These are phyloP conservation scores for Rhynchotus rufescens DNA, from an alignment of 2,797 vertebrate species.

Conservation along the genomic window DNA sequence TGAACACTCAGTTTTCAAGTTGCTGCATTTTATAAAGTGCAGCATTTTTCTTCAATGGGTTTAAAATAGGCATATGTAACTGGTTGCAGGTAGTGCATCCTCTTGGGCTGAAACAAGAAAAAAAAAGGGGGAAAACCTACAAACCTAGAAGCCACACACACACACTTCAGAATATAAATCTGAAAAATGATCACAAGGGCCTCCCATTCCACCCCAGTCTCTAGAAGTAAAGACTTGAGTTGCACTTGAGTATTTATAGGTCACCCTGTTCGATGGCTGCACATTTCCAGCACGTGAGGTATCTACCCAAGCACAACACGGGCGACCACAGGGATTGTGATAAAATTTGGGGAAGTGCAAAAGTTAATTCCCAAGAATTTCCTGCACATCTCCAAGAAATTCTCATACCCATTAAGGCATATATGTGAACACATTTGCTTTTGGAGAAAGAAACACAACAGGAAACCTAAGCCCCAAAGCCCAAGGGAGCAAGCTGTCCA, in stretches of 20 bases:
- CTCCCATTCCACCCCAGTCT: background rate
- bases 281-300: background rate
- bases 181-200: background rate
- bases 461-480: background rate
- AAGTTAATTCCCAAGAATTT: background rate
- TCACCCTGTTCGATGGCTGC: rapidly evolving
- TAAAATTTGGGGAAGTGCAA: background rate
- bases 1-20: slow-evolving; percentile 2
- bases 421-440: rapidly evolving
- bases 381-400: background rate
- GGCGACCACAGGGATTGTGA: background rate
- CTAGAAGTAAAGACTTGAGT: rapidly evolving
- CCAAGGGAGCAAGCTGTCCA: background rate
- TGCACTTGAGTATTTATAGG: rapidly evolving
- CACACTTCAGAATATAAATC: rapidly evolving
- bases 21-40: background rate
- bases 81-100: background rate
- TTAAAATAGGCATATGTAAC: background rate
- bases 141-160: background rate
- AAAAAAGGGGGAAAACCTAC: too few species aligned
- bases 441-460: background rate
- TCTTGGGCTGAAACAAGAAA: background rate
- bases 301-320: background rate
- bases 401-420: background rate
- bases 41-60: slow-evolving; percentile 41